phyloP scores from a whole-genome alignment of 2,113 vertebrate genomes.

The Lepisosteus oculatus region DNA sequence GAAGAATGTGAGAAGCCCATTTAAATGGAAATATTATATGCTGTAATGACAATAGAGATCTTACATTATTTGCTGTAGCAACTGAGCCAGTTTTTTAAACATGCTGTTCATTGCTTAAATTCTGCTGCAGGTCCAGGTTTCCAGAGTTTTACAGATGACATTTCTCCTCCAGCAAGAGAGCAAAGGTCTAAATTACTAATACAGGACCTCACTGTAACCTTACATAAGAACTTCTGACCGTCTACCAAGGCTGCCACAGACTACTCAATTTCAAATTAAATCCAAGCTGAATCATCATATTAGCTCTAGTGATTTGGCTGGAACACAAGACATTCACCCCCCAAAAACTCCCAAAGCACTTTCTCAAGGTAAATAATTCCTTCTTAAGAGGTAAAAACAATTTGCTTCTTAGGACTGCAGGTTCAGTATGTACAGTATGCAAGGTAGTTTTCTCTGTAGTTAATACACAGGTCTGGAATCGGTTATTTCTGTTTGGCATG shows the following conservation, averaged over 20 bases:
- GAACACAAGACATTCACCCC: constrained; percentile 10
- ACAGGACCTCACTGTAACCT: constrained; percentile 8
- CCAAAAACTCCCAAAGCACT: constrained; percentile 7
- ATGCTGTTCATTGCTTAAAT: too few species aligned
- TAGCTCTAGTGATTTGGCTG: not conserved
- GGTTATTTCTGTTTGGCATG: too few species aligned
- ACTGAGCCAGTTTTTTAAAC: not conserved
- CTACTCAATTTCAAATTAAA: constrained; percentile 4
- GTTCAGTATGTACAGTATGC: too few species aligned
- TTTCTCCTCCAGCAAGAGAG: not conserved
- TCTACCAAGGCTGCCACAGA: not conserved
- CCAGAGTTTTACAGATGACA: too few species aligned
- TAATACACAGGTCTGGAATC: too few species aligned
- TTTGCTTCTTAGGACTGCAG: not conserved
- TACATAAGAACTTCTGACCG: not conserved
- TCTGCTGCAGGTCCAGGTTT: not conserved
- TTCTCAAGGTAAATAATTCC: not conserved
- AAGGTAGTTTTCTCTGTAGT: too few species aligned
- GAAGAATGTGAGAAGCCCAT: not conserved
- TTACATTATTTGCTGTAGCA: not conserved
- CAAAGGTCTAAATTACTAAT: constrained; percentile 7
- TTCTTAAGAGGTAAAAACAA: not conserved
- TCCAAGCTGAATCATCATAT: constrained; percentile 16
- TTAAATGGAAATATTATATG: not conserved
- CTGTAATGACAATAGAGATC: not conserved